phyloP scores from a whole-genome alignment of 1,140 invertebrate species.

The Lordiphosa stackelbergi region DNA sequence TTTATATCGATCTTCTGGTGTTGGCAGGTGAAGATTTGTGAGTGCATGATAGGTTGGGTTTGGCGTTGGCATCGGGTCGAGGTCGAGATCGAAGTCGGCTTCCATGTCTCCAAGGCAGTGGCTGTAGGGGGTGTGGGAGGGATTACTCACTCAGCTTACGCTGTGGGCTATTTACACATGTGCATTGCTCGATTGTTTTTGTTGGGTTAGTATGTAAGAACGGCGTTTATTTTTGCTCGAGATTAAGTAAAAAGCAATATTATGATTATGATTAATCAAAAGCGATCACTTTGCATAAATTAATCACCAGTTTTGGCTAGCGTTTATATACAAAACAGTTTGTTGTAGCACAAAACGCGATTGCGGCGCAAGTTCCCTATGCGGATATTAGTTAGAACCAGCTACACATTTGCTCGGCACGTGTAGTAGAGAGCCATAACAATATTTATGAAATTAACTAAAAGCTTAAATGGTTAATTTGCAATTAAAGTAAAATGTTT shows the following conservation, averaged over 20 bases:
- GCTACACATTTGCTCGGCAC: constrained; percentile 23
- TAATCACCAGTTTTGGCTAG: constrained; percentile 38
- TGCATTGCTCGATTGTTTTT: constrained; percentile 30
- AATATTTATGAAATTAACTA: not conserved
- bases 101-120: constrained; percentile 9
- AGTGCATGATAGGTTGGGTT: constrained; percentile 15
- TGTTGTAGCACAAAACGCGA: constrained; percentile 4
- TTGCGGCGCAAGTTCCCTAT: constrained; percentile 4
- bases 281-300: constrained; percentile 35
- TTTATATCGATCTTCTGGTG: constrained; percentile 29
- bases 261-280: constrained; percentile 30
- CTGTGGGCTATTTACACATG: constrained; percentile 38
- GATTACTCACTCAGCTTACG: constrained; percentile 18
- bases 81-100: constrained; percentile 3
- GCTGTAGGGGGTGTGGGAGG: not conserved
- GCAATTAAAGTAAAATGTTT: constrained; percentile 32
- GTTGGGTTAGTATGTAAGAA: constrained; percentile 49
- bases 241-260: constrained; percentile 38
- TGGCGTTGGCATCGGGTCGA: constrained; percentile 16
- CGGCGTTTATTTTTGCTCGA: constrained; percentile 47
- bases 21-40: constrained; percentile 1
- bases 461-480: constrained; percentile 1
- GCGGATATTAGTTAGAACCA: constrained; percentile 32
- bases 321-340: not conserved
- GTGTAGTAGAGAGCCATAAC: constrained; percentile 24